Percentiles rank a stretch among this genome's conserved stretches.
Evolutionary conservation across 2,113 vertebrate species (phyloP).

Genomic region (Azemiops feae): DNA sequence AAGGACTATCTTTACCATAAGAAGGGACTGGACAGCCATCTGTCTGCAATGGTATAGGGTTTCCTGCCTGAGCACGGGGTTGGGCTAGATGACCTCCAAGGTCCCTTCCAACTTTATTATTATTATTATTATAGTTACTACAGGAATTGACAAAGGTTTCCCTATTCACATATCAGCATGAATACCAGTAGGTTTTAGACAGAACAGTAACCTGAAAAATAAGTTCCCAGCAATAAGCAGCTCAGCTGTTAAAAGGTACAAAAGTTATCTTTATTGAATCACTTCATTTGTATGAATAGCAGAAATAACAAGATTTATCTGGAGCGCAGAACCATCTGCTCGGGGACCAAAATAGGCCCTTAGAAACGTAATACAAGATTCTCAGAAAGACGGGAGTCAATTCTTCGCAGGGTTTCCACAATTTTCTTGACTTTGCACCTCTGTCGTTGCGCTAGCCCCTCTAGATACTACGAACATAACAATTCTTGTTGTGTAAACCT

Average conservation of each 20-base stretch:
- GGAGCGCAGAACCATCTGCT: slow-evolving; percentile 32
- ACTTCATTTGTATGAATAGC: slow-evolving; percentile 60
- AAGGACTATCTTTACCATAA: no score
- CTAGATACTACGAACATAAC: not conserved
- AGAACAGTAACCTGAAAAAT: not conserved
- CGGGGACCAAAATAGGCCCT: not conserved
- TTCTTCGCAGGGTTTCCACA: slow-evolving; percentile 26
- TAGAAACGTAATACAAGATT: slow-evolving; percentile 1
- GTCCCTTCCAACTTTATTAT: no score
- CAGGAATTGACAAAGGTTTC: not conserved
- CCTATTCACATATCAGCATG: not conserved
- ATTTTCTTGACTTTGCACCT: slow-evolving; percentile 14
- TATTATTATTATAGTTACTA: not conserved
- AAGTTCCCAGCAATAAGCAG: slow-evolving; percentile 6
- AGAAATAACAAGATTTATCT: slow-evolving; percentile 63
- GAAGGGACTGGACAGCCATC: no score
- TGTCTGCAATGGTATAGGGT: no score
- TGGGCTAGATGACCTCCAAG: no score
- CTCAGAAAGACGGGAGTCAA: slow-evolving; percentile 18
- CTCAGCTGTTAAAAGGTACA: slow-evolving; percentile 58
- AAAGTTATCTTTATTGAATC: slow-evolving; percentile 77
- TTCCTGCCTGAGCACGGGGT: no score
- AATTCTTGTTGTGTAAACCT: not conserved
- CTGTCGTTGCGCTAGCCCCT: not conserved
- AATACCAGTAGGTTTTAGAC: not conserved